These are phyloP conservation scores for Kryptolebias marmoratus DNA, from an alignment of 2,113 vertebrate genomes.

Conservation along the genomic window DNA sequence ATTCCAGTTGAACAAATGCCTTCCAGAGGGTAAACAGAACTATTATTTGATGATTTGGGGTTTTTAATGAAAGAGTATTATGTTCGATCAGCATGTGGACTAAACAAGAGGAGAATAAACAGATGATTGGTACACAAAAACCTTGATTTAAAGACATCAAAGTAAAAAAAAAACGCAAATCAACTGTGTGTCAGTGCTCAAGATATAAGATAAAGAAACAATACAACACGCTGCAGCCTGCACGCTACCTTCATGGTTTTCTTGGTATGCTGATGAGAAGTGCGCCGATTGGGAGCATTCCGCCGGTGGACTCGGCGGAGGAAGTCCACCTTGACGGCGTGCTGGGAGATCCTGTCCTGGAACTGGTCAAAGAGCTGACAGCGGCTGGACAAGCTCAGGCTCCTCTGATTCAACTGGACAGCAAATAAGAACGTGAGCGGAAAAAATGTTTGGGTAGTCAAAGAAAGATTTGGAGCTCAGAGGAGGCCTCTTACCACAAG, in stretches of 20 bases:
- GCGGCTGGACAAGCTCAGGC: constrained; percentile 92
- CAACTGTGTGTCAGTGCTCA: too few relatives aligned
- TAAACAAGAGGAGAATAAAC: too few relatives aligned
- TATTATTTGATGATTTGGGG: too few relatives aligned
- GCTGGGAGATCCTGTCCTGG: constrained; percentile 97
- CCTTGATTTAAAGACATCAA: too few relatives aligned
- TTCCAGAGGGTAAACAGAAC: too few relatives aligned
- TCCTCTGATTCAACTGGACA: constrained; percentile 94
- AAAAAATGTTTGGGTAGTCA: not conserved
- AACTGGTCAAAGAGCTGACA: constrained; percentile 98
- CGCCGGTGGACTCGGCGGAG: constrained; percentile 92
- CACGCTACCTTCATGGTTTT: constrained; percentile 89
- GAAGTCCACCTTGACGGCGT: constrained; percentile 96
- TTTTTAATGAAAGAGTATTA: too few relatives aligned
- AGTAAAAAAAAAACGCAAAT: too few relatives aligned
- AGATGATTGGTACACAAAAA: too few relatives aligned
- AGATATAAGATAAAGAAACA: not conserved
- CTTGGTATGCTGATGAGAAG: constrained; percentile 84
- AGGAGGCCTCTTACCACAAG: constrained; percentile 85
- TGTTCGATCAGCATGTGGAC: too few relatives aligned
- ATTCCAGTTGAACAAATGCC: too few relatives aligned
- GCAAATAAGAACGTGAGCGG: constrained; percentile 26
- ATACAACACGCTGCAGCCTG: not conserved
- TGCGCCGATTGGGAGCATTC: constrained; percentile 87
- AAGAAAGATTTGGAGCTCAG: not conserved